Evolutionary conservation across 2,888 invertebrate genomes (phyloP).

Genomic region (Stenchaetothrips biformis): DNA sequence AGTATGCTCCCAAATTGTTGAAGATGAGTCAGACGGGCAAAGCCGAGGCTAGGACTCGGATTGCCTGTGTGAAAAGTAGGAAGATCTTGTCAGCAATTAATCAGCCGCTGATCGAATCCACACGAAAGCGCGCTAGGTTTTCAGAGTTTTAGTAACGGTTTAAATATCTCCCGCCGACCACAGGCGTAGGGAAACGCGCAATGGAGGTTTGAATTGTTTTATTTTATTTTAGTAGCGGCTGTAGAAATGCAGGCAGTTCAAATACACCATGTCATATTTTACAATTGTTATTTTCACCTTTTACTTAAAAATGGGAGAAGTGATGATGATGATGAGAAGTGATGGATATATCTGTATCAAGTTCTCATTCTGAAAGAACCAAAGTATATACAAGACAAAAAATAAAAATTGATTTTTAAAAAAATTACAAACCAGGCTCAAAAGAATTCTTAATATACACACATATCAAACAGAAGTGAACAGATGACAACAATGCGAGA

Average conservation of each 20-base stretch:
- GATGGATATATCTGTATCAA: no score
- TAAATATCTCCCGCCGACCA: not conserved
- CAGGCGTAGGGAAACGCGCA: not conserved
- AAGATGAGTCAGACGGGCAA: no score
- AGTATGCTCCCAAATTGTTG: no score
- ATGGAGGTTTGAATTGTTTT: not conserved
- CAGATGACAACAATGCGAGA: no score
- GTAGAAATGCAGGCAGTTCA: not conserved
- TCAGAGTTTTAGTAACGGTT: not conserved
- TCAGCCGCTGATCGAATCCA: no score
- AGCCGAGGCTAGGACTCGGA: no score
- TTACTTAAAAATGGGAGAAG: no score
- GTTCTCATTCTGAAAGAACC: not conserved
- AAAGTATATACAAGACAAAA: not conserved
- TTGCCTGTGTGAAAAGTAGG: not conserved
- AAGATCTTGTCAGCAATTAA: not conserved
- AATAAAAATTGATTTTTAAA: constrained; percentile 6
- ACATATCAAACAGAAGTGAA: not conserved
- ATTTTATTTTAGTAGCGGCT: not conserved
- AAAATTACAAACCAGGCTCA: not conserved
- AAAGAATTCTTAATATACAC: not conserved
- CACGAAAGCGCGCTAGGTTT: not conserved
- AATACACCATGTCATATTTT: not conserved
- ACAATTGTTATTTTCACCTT: not conserved
- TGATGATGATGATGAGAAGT: no score